A percentile compares a stretch with the other conserved stretches of the same genome.
phyloP scores from a whole-genome alignment of 2,797 vertebrate genomes.

The Cuculus canorus region DNA sequence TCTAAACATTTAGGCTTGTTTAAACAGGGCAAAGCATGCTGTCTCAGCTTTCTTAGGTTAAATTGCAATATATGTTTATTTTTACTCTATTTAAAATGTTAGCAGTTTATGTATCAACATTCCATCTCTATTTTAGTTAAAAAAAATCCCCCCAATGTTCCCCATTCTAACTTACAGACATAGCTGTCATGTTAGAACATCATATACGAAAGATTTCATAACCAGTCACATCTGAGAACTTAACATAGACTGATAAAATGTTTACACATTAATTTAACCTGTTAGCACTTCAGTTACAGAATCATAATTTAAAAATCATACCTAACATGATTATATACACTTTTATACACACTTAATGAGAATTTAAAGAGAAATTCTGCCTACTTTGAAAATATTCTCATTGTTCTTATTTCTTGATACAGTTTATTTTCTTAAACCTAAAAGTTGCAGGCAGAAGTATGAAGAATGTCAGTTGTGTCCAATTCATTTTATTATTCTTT shows the following conservation, averaged over 20 bases:
- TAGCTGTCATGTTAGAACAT: neutral
- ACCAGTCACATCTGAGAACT: neutral
- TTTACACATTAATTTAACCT: neutral
- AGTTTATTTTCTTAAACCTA: neutral
- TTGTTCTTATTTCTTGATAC: neutral
- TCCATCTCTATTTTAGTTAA: neutral
- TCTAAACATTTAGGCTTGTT: neutral
- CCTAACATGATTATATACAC: neutral
- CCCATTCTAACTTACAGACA: neutral
- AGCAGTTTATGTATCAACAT: neutral
- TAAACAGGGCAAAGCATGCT: neutral
- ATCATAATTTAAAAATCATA: neutral
- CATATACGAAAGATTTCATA: neutral
- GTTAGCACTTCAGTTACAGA: neutral
- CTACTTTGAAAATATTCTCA: neutral
- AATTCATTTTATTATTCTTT: neutral
- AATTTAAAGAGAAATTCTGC: neutral
- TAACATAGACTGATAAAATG: neutral
- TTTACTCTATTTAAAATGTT: neutral
- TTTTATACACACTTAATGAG: neutral
- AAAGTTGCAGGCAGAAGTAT: neutral
- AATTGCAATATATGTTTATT: neutral
- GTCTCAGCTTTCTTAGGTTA: neutral
- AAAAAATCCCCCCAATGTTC: neutral
- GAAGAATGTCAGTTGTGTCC: neutral